phyloP scores from a whole-genome alignment of 2,888 invertebrate genomes.

The Drosophila multiciliata region DNA sequence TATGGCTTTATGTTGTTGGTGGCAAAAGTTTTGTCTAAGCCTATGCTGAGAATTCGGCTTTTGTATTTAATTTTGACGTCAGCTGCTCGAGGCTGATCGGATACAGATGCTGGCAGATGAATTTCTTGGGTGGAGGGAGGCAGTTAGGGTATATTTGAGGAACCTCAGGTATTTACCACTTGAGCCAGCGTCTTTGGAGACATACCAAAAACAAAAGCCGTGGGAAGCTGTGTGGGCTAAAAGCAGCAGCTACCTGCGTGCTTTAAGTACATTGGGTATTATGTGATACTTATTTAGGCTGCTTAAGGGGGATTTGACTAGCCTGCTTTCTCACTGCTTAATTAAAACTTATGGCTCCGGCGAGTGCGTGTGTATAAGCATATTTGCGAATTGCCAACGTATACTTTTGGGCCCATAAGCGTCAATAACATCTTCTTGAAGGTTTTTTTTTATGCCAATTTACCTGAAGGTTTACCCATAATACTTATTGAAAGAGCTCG shows the following conservation, averaged over 20 bases:
- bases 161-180: constrained; percentile 44
- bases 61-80: constrained; percentile 61
- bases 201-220: constrained; percentile 37
- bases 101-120: constrained; percentile 14
- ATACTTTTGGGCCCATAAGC: constrained; percentile 31
- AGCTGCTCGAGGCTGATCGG: constrained; percentile 48
- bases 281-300: constrained; percentile 77
- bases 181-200: constrained; percentile 59
- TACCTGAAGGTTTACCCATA: constrained; percentile 15
- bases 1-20: constrained; percentile 33
- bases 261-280: constrained; percentile 62
- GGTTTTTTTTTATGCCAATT: constrained; percentile 33
- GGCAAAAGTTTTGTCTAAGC: constrained; percentile 63
- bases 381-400: constrained; percentile 14
- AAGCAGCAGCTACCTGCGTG: constrained; percentile 27
- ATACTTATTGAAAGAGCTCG: constrained; percentile 33
- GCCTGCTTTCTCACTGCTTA: constrained; percentile 33
- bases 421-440: constrained; percentile 42
- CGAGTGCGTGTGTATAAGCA: constrained; percentile 27
- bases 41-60: constrained; percentile 48
- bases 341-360: constrained; percentile 73
- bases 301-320: constrained; percentile 70
- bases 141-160: background rate
- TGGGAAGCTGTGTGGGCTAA: constrained; percentile 6
- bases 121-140: background rate